phyloP scores from a whole-genome alignment of 1,140 invertebrate species.

The Eriosoma lanigerum region DNA sequence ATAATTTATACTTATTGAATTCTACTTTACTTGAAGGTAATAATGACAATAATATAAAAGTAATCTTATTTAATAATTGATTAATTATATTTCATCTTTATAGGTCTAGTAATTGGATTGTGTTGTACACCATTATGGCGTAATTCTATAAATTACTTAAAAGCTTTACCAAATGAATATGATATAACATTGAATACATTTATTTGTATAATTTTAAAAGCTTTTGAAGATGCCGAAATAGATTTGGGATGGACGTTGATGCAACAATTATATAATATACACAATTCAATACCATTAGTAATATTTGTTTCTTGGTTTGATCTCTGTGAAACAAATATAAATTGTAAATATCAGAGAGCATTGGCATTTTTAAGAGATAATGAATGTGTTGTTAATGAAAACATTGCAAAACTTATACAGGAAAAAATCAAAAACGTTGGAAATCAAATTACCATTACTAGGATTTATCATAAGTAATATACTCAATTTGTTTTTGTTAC shows the following conservation, averaged over 20 bases:
- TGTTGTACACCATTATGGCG: constrained; percentile 40
- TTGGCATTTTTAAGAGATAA: constrained; percentile 60
- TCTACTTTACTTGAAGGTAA: constrained; percentile 22
- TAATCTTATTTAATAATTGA: background rate
- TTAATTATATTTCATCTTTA: background rate
- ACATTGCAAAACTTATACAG: constrained; percentile 57
- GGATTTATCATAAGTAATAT: constrained; percentile 18
- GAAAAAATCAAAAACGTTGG: constrained; percentile 54
- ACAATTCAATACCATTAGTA: background rate
- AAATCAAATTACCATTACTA: background rate
- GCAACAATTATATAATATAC: constrained; percentile 58
- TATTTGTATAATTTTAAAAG: constrained; percentile 59
- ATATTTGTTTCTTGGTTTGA: constrained; percentile 50
- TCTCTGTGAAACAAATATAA: constrained; percentile 50
- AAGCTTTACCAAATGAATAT: constrained; percentile 3
- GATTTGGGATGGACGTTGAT: constrained; percentile 63
- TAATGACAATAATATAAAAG: background rate
- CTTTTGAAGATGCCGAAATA: constrained; percentile 63
- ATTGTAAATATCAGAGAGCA: constrained; percentile 53
- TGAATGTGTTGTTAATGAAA: constrained; percentile 60
- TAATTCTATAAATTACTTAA: constrained; percentile 15
- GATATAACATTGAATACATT: constrained; percentile 9
- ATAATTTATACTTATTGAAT: constrained; percentile 25
- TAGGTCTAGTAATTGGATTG: constrained; percentile 26
- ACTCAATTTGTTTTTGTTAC: background rate